Percentiles rank a stretch among this genome's conserved stretches.
These are phyloP conservation scores for Pelmatolapia mariae DNA, from an alignment of 2,113 vertebrate genomes.

Conservation along the genomic window DNA sequence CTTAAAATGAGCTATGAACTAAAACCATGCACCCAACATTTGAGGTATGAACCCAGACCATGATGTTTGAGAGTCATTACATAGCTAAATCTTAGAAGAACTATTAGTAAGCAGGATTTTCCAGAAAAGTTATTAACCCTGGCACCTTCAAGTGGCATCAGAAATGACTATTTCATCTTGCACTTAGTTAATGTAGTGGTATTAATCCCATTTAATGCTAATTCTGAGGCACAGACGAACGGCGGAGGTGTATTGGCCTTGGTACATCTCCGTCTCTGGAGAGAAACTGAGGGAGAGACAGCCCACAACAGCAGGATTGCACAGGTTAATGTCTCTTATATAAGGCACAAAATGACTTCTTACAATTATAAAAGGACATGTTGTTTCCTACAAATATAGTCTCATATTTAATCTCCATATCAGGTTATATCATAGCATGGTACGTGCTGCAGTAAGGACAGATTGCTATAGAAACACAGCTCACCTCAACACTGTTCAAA, in stretches of 20 bases:
- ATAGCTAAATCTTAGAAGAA: not conserved
- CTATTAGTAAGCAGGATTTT: not conserved
- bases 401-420: not conserved
- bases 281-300: not conserved
- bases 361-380: not conserved
- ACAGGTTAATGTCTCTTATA: not conserved
- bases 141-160: not conserved
- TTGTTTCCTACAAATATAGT: not conserved
- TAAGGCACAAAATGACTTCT: not conserved
- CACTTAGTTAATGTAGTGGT: not conserved
- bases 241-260: not conserved
- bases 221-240: not conserved
- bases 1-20: not conserved
- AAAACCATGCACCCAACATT: not conserved
- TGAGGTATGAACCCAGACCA: not conserved
- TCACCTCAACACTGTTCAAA: conserved; percentile 47
- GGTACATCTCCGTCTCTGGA: not conserved
- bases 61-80: not conserved
- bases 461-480: conserved; percentile 61
- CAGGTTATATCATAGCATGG: not conserved
- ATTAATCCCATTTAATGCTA: not conserved
- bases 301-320: not conserved
- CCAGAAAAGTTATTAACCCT: not conserved
- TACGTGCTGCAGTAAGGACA: conserved; percentile 4
- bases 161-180: not conserved